These are phyloP conservation scores for Pseudeuparius sepicola DNA, from an alignment of 2,888 invertebrate species.

Conservation along the genomic window DNA sequence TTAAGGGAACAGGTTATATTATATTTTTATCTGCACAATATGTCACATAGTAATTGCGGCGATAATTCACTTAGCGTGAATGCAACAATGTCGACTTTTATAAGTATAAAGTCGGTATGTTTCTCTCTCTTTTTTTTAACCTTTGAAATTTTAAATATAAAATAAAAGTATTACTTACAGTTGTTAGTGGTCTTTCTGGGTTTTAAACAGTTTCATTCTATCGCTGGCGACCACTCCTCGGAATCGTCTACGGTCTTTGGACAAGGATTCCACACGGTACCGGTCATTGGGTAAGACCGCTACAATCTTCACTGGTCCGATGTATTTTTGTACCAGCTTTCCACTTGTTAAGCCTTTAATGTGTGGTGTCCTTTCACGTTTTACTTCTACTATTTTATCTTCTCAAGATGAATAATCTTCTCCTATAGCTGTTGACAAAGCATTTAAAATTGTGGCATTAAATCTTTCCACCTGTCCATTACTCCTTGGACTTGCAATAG, in stretches of 20 bases:
- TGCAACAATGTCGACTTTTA: no score
- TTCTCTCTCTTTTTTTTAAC: no score
- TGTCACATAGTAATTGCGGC: no score
- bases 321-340: constrained; percentile 18
- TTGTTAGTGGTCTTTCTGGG: no score
- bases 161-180: no score
- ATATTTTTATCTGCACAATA: no score
- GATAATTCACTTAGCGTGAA: no score
- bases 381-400: constrained; percentile 8
- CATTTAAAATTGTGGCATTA: constrained; percentile 8
- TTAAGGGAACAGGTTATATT: no score
- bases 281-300: constrained; percentile 15
- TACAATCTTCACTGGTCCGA: constrained; percentile 17
- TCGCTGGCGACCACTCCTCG: constrained; percentile 16
- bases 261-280: constrained; percentile 15
- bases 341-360: constrained; percentile 17
- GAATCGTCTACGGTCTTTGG: constrained; percentile 17
- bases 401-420: constrained; percentile 12
- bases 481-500: constrained; percentile 12
- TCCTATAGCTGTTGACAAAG: constrained; percentile 6
- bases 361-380: constrained; percentile 14
- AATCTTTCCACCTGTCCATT: constrained; percentile 13
- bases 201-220: constrained; percentile 1
- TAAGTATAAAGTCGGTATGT: no score
- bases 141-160: no score